phyloP scores from a whole-genome alignment of 2,888 invertebrate species.

The Sisyra nigra region DNA sequence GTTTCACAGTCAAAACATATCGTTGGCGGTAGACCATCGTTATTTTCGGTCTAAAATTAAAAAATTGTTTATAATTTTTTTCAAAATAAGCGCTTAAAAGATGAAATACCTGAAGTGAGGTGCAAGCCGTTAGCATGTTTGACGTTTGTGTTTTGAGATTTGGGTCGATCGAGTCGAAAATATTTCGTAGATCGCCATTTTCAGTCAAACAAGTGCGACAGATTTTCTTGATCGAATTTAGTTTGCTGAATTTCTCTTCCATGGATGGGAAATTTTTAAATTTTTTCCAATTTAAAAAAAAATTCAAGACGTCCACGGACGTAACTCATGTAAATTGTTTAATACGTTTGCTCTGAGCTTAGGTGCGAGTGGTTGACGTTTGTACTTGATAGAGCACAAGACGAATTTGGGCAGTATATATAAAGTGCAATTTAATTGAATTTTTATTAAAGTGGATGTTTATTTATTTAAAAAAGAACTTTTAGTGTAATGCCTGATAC shows the following conservation, averaged over 20 bases:
- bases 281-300: not conserved
- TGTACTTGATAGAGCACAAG: too few species aligned
- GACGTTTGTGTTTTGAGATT: slow-evolving; percentile 11
- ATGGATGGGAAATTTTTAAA: not conserved
- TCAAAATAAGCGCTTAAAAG: not conserved
- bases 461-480: too few species aligned
- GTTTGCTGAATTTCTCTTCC: not conserved
- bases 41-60: slow-evolving; percentile 15
- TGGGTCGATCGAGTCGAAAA: slow-evolving; percentile 12
- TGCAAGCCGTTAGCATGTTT: slow-evolving; percentile 14
- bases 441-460: too few species aligned
- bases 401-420: too few species aligned
- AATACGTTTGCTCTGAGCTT: not conserved
- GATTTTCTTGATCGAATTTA: slow-evolving; percentile 13
- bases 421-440: too few species aligned
- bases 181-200: slow-evolving; percentile 14
- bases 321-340: not conserved
- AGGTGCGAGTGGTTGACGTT: too few species aligned
- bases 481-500: too few species aligned
- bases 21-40: slow-evolving; percentile 14
- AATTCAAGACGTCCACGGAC: not conserved
- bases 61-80: not conserved
- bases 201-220: slow-evolving; percentile 17
- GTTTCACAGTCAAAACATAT: slow-evolving; percentile 17
- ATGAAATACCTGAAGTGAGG: slow-evolving; percentile 10